Evolutionary conservation across 2,113 vertebrate species (phyloP).

Genomic region (Amblyornis subalaris): DNA sequence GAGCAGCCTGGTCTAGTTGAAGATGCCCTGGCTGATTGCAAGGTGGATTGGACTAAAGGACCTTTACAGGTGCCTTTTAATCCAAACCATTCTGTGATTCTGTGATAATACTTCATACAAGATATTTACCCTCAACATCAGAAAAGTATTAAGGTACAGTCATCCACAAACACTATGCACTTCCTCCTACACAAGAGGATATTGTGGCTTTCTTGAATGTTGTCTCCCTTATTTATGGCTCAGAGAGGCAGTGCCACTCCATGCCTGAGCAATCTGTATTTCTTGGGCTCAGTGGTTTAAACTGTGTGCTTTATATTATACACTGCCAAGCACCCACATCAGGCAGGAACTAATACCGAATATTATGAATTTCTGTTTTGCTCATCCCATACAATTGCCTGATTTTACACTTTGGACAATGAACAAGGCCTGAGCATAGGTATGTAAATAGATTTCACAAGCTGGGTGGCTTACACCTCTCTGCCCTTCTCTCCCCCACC

Average conservation of each 20-base stretch:
- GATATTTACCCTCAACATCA: neutral
- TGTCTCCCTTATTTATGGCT: neutral
- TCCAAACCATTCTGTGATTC: neutral
- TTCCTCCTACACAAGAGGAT: neutral
- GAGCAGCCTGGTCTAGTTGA: neutral
- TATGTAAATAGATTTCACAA: neutral
- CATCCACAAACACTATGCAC: neutral
- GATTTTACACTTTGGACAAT: neutral
- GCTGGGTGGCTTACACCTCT: neutral
- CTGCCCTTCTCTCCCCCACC: rapidly evolving
- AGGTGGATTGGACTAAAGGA: neutral
- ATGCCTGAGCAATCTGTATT: neutral
- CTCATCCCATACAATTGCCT: neutral
- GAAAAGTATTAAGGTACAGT: neutral
- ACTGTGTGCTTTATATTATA: neutral
- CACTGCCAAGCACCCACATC: neutral
- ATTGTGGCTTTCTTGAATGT: neutral
- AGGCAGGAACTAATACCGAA: neutral
- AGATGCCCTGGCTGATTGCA: neutral
- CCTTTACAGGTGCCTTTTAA: neutral
- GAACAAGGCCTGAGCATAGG: neutral
- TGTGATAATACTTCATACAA: neutral
- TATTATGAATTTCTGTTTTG: neutral
- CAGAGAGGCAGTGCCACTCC: neutral
- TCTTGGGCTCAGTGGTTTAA: neutral